Evolutionary conservation across 2,113 vertebrate species (phyloP).

Genomic region (Euleptes europaea): DNA sequence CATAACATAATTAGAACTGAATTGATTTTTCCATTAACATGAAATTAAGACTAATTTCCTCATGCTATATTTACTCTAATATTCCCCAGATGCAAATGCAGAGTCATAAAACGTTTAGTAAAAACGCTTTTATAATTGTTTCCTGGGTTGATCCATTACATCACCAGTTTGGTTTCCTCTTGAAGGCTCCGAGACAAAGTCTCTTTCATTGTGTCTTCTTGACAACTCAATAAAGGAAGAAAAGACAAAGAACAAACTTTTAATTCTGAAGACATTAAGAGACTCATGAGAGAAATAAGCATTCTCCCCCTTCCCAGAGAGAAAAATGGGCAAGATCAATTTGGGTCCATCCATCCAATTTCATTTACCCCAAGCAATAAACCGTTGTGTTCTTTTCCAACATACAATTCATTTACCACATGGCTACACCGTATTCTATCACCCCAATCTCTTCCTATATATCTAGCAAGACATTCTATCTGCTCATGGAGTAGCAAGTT

Average conservation of each 20-base stretch:
- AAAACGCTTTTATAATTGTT: slow-evolving; percentile 67
- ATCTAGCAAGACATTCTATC: background rate
- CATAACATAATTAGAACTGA: slow-evolving; percentile 71
- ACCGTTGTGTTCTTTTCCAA: slow-evolving; percentile 56
- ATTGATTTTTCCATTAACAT: slow-evolving; percentile 75
- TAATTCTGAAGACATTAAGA: slow-evolving; percentile 51
- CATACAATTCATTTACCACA: background rate
- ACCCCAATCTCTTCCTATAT: background rate
- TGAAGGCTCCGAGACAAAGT: slow-evolving; percentile 33
- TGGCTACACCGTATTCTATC: no score
- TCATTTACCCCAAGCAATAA: slow-evolving; percentile 5
- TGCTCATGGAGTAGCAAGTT: background rate
- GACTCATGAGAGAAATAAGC: slow-evolving; percentile 27
- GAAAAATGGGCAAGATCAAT: background rate
- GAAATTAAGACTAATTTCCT: slow-evolving; percentile 76
- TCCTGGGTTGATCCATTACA: slow-evolving; percentile 68
- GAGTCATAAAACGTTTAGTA: slow-evolving; percentile 70
- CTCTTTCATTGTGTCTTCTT: slow-evolving; percentile 31
- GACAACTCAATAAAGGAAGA: slow-evolving; percentile 30
- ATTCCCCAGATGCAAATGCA: slow-evolving; percentile 73
- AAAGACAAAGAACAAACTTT: slow-evolving; percentile 44
- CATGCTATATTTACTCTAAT: slow-evolving; percentile 72
- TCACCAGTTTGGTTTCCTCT: slow-evolving; percentile 64
- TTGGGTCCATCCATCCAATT: background rate
- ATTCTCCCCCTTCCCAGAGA: slow-evolving; percentile 16